Evolutionary conservation across 2,888 invertebrate genomes (phyloP), one percentile per base, ranked within the genome.

Genomic region (Coenonympha glycerion): DNA sequence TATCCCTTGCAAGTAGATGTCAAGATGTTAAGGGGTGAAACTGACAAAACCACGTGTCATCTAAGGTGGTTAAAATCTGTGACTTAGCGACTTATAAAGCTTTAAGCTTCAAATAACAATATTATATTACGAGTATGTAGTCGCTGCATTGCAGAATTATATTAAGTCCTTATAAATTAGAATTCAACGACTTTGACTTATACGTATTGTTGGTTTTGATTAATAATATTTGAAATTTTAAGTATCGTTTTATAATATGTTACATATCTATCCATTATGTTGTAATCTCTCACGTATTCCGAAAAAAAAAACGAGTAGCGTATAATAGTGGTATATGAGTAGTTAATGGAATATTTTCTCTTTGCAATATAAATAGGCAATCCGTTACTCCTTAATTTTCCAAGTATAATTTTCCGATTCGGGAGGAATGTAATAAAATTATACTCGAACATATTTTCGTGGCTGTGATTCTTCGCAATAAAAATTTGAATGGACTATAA

Each of bases 401-500:
- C 18, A 26, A 1, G 3, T 18, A 30, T 30, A 19, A 41, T 41
- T 41, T 30, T 41, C 26, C 11, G 19, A 26, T 28, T 28, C 42
- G 21, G 18, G 28, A 18, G n/a, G 11, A 41, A 28, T 18, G 28
- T 30, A 21, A 42, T 42, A 42, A n/a, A 42, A 42, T 45, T 45
- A 34, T 15, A 24, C 24, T 11, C 1, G 13, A 24, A 31, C 33
- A 45, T 49, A 49, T 42, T 42, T 41, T 40, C 26, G 19, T 18
- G 30, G 44, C 49, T 53, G 49, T 48, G 41, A 55, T 54, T 53
- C 39, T 54, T 53, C 39, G 48, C 57, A 53, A 57, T 57, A 57
- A 57, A 57, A 57, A 52, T 57, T 53, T 53, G 53, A 57, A 55
- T 55, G 55, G 48, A 47, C 48, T 26, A 57, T 57, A 57, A 57